phyloP scores from a whole-genome alignment of 2,797 vertebrate species.

The Sebastiscus tertius region DNA sequence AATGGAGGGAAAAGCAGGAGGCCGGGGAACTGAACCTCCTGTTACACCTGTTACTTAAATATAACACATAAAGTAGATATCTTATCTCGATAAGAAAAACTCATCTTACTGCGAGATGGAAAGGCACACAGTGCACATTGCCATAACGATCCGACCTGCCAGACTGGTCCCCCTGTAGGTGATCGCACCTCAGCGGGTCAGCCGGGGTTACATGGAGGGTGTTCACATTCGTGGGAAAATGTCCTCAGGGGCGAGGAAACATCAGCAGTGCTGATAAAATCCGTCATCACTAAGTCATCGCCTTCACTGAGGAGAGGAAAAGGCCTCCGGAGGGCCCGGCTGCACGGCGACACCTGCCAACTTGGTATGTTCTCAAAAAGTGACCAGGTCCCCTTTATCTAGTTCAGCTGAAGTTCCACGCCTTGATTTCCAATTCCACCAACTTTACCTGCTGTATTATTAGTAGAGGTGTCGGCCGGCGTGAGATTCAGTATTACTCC shows the following conservation, averaged over 20 bases:
- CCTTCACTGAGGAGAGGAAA: conserved; percentile 15
- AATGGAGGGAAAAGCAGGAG: not conserved
- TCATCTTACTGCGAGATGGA: not conserved
- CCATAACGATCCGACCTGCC: not conserved
- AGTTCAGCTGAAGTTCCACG: not conserved
- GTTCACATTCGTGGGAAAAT: conserved; percentile 28
- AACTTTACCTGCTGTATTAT: not conserved
- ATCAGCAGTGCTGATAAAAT: conserved; percentile 42
- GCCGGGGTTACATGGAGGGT: conserved; percentile 1
- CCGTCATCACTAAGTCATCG: conserved; percentile 30
- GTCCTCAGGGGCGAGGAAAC: conserved; percentile 33
- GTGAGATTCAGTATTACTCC: not conserved
- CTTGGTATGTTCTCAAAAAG: not conserved
- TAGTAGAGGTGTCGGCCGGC: not conserved
- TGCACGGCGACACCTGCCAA: conserved; percentile 11
- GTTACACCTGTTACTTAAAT: not conserved
- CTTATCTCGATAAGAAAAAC: not conserved
- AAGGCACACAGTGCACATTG: not conserved
- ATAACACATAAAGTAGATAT: not conserved
- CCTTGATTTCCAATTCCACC: not conserved
- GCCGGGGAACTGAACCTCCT: not conserved
- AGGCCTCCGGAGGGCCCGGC: conserved; percentile 4
- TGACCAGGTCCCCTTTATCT: not conserved
- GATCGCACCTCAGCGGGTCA: conserved; percentile 32
- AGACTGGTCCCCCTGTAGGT: conserved; percentile 2